phyloP scores from a whole-genome alignment of 2,888 invertebrate species.

The Argynnis bischoffii region DNA sequence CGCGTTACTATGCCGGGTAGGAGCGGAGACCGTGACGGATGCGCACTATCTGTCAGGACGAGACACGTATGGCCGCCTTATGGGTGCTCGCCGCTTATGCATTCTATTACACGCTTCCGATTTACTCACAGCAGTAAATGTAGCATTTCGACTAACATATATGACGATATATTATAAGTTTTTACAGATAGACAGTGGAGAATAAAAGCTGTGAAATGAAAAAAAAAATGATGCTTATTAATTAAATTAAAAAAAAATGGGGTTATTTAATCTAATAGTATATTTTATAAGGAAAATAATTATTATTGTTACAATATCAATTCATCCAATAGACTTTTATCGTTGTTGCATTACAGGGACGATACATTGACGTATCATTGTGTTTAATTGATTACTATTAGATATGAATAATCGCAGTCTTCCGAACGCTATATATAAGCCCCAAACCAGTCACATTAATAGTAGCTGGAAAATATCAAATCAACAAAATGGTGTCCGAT shows the following conservation, averaged over 20 bases:
- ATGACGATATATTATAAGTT: too few relatives aligned
- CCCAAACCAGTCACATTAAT: constrained; percentile 1
- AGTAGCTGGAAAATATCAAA: constrained; percentile 28
- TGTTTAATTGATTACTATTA: constrained; percentile 32
- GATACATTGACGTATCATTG: constrained; percentile 27
- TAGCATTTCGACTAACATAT: background rate
- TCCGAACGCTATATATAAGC: constrained; percentile 31
- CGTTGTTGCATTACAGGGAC: constrained; percentile 2
- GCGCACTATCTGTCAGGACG: constrained; percentile 51
- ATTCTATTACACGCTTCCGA: constrained; percentile 35
- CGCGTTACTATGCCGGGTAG: constrained; percentile 37
- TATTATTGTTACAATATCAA: background rate
- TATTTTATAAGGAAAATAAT: background rate
- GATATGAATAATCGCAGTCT: constrained; percentile 30
- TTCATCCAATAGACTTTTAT: constrained; percentile 1
- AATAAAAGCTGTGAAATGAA: too few relatives aligned
- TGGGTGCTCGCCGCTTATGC: constrained; percentile 35
- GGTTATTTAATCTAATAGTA: too few relatives aligned
- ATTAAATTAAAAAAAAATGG: too few relatives aligned
- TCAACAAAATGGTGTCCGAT: constrained; percentile 86
- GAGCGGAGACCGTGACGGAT: constrained; percentile 53
- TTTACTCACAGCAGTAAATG: constrained; percentile 9
- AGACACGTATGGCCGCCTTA: constrained; percentile 28
- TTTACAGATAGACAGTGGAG: too few relatives aligned
- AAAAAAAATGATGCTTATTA: too few relatives aligned